These are phyloP conservation scores for Drosophila equinoxialis DNA, from an alignment of 1,140 invertebrate species.

Conservation along the genomic window DNA sequence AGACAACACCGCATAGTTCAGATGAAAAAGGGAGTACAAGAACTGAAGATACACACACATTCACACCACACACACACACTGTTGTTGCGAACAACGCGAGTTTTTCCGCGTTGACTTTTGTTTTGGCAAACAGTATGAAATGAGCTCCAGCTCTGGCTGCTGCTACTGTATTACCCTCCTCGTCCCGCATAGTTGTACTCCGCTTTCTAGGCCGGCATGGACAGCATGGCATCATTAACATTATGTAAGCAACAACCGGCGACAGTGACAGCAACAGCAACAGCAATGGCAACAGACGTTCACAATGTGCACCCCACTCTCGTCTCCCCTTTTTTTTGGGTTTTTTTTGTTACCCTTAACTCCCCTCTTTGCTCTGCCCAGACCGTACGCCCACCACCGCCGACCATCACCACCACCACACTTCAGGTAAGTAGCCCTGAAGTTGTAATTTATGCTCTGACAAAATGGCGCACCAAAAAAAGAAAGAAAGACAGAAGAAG, in stretches of 20 bases:
- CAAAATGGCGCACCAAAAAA: constrained; percentile 69
- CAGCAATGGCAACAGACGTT: constrained; percentile 46
- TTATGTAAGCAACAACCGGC: constrained; percentile 75
- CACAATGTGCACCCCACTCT: not conserved
- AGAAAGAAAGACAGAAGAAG: constrained; percentile 36
- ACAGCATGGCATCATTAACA: constrained; percentile 73
- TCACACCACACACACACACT: constrained; percentile 37
- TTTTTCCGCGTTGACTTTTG: constrained; percentile 55
- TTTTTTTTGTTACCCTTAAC: constrained; percentile 7
- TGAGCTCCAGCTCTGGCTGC: constrained; percentile 35
- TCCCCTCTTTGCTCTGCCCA: not conserved
- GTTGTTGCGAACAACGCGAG: constrained; percentile 25
- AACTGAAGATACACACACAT: constrained; percentile 43
- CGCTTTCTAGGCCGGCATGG: constrained; percentile 40
- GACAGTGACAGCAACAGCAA: constrained; percentile 51
- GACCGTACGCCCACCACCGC: constrained; percentile 18
- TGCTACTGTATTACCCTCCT: not conserved
- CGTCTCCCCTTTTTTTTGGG: not conserved
- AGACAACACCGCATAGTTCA: not conserved
- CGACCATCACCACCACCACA: not conserved
- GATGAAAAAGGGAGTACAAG: constrained; percentile 18
- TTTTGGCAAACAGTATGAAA: constrained; percentile 72
- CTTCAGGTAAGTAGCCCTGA: constrained; percentile 55
- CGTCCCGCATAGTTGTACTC: constrained; percentile 1
- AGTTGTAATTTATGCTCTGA: constrained; percentile 79